A percentile compares a stretch with the other conserved stretches of the same genome.
Conservation (phyloP, 2,888 invertebrate species). For the Lucinisca nassula region DNA sequence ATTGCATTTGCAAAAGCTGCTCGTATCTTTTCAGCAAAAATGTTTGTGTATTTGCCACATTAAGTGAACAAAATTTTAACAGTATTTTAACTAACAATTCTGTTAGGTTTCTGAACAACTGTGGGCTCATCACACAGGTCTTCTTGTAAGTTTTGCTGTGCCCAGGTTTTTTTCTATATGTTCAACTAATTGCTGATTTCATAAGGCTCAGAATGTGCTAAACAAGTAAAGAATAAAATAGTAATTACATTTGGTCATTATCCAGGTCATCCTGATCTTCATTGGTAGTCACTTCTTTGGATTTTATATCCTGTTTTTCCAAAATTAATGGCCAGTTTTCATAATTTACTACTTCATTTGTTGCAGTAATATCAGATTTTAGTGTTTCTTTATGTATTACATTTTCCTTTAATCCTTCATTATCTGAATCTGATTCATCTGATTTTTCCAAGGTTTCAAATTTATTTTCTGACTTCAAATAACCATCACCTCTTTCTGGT, state of each 20-base stretch:
- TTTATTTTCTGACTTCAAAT: background rate
- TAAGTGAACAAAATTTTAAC: no score
- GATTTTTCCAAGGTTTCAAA: background rate
- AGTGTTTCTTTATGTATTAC: background rate
- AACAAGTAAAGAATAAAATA: background rate
- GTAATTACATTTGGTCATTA: background rate
- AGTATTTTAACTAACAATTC: no score
- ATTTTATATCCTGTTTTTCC: background rate
- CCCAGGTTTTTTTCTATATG: no score
- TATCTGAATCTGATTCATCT: background rate
- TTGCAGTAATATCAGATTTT: background rate
- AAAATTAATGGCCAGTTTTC: constrained; percentile 2
- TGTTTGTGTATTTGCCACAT: no score
- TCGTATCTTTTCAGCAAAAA: no score
- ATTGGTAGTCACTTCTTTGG: background rate
- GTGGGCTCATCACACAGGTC: no score
- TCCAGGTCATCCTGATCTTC: background rate
- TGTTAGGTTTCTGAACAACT: no score
- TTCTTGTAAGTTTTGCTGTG: no score
- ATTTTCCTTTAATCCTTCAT: background rate
- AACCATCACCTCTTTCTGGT: no score
- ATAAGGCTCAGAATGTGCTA: no score
- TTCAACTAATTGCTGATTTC: no score
- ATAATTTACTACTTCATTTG: background rate
- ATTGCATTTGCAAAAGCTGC: no score